Base-by-base conservation (phyloP, 2,888 invertebrate species). In the Sabellastarte sp. region DNA sequence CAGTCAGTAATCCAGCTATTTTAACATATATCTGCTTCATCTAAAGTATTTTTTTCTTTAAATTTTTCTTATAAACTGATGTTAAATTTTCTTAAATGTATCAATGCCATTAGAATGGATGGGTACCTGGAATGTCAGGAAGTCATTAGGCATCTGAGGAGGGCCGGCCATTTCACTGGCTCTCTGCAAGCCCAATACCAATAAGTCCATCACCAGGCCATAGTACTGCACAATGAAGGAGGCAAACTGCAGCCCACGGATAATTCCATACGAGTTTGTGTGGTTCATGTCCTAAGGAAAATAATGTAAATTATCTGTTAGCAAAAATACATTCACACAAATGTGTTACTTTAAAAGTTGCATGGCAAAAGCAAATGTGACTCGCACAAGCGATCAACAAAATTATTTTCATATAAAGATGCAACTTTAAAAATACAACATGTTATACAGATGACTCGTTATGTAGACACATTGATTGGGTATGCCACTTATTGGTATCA, bases 141-240 rank as follows among this genome's bases (percentile, higher is more conserved):
- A 99, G 84, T 99, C 98, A 82, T 99, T 99, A 1, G 99, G 99
- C 90, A 98, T 91, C 85, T 98, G 97, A 0, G 99, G 99, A 4
- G 99, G 98, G 0, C 99, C 99, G 24, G 98, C 95, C 94, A 99
- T 97, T 86, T 99, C 98, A 76, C 95, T 95, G 24, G 97, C 94
- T 68, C 99, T 88, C 83, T 98, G 95, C 72, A 99, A 87, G 29
- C 99, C 99, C 53, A 99, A 88, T 1, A 99, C 95, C n/a, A 99
- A 85, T 63, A 99, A 84, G 86, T 99, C 99, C 78, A 99, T 86
- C 0, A 99, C 97, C 20, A 99, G 86, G 0, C 99, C 99, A 82
- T 99, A 99, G 86, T 97, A 99, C 85, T 99, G 97, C 0, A 97
- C 96, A 71, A 99, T 92, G 85, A 99, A 99, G 0, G 98, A 99